Conservation (phyloP, 64 coral and sea anemone genomes). For the Astreopora myriophthalma region DNA sequence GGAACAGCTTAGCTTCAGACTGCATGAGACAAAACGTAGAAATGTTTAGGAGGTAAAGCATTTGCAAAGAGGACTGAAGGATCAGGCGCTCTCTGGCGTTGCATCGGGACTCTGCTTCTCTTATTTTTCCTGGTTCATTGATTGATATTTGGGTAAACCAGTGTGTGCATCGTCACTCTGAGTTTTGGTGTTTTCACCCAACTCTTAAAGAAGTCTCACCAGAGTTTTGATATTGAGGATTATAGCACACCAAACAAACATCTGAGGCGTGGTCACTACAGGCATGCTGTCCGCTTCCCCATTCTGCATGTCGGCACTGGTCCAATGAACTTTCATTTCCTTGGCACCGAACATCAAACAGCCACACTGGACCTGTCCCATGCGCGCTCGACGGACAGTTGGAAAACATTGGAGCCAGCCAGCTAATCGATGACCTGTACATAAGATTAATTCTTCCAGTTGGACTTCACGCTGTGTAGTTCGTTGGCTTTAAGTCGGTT, state of each 20-base stretch:
- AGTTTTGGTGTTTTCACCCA: no score
- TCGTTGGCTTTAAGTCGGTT: background rate
- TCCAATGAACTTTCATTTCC: conserved; percentile 43
- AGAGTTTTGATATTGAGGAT: background rate
- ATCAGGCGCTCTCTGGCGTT: no score
- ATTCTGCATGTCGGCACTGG: background rate
- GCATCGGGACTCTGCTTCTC: no score
- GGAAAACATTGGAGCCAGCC: background rate
- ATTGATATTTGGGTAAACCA: no score
- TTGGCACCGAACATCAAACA: background rate
- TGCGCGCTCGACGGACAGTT: background rate
- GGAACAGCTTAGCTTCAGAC: no score
- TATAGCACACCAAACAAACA: conserved; percentile 13
- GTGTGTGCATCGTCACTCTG: no score
- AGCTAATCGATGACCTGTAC: background rate
- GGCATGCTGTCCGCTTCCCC: background rate
- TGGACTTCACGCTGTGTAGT: background rate
- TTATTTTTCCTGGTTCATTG: no score
- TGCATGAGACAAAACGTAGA: no score
- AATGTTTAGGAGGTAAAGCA: no score
- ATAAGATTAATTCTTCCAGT: no score
- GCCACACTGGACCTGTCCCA: background rate
- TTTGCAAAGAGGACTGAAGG: no score
- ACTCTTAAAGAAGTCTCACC: conserved; percentile 4
- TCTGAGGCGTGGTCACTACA: background rate